Percentiles rank a stretch among this genome's conserved stretches.
Evolutionary conservation across 1,140 invertebrate genomes (phyloP).

Genomic region (Leptinotarsa texana): DNA sequence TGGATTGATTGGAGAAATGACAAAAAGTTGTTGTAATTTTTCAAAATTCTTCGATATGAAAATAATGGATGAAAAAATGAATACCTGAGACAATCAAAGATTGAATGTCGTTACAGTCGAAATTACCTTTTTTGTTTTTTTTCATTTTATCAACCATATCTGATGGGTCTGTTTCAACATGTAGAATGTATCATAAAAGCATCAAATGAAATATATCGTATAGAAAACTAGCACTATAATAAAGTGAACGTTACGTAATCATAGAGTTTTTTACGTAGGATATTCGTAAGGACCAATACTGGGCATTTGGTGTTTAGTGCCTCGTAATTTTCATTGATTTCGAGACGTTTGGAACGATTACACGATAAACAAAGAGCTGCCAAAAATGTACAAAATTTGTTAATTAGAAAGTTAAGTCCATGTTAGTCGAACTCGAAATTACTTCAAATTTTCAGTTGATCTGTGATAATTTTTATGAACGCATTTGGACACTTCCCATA

Average conservation of each 20-base stretch:
- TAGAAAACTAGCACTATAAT: neutral
- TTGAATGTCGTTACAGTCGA: too few relatives aligned
- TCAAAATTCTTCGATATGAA: too few relatives aligned
- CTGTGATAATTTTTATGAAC: neutral
- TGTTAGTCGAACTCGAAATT: neutral
- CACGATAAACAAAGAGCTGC: conserved; percentile 33
- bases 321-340: too few relatives aligned
- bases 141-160: too few relatives aligned
- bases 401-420: neutral
- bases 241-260: neutral
- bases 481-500: neutral
- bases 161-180: neutral
- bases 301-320: conserved; percentile 34
- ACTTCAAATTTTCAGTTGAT: conserved; percentile 1
- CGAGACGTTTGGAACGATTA: neutral
- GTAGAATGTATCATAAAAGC: neutral
- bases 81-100: too few relatives aligned
- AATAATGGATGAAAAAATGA: too few relatives aligned
- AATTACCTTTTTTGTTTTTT: too few relatives aligned
- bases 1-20: too few relatives aligned
- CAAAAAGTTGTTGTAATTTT: too few relatives aligned
- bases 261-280: neutral
- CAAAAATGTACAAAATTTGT: conserved; percentile 40
- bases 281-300: conserved; percentile 39
- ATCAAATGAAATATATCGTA: neutral